A percentile compares a stretch with the other conserved stretches of the same genome.
Evolutionary conservation across 2,113 vertebrate genomes (phyloP).

Genomic region (Ascaphus truei): DNA sequence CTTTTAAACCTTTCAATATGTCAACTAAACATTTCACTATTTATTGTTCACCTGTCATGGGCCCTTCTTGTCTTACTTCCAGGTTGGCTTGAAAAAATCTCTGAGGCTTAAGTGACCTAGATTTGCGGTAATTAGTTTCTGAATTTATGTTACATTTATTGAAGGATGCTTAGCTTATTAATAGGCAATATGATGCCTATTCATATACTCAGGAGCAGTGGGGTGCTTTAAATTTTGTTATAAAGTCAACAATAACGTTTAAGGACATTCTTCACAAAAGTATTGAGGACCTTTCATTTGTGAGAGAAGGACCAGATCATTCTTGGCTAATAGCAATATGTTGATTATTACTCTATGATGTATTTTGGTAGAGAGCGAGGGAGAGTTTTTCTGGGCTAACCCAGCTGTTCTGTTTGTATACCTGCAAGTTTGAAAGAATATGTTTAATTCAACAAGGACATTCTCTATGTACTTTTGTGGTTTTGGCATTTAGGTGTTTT

Average conservation of each 20-base stretch:
- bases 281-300: not conserved
- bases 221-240: not conserved
- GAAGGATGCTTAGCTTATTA: slow-evolving; percentile 21
- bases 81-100: slow-evolving; percentile 14
- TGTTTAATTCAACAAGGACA: too few species aligned
- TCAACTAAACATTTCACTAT: slow-evolving; percentile 20
- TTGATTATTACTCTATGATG: too few species aligned
- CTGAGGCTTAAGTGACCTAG: slow-evolving; percentile 19
- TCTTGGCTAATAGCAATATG: too few species aligned
- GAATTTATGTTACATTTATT: slow-evolving; percentile 20
- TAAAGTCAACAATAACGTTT: not conserved
- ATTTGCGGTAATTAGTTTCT: slow-evolving; percentile 19
- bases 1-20: slow-evolving; percentile 15
- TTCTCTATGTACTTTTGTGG: slow-evolving; percentile 17
- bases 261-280: not conserved
- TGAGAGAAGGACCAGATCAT: too few species aligned
- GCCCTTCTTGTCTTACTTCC: slow-evolving; percentile 7
- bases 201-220: not conserved
- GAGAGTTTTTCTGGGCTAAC: too few species aligned
- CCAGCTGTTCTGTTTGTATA: too few species aligned
- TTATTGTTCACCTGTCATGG: slow-evolving; percentile 15
- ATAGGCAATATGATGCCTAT: not conserved
- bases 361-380: too few species aligned
- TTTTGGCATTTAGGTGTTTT: too few species aligned
- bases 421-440: too few species aligned